Base-by-base conservation (phyloP, 2,797 vertebrate species). In the Pelochelys cantorii region DNA sequence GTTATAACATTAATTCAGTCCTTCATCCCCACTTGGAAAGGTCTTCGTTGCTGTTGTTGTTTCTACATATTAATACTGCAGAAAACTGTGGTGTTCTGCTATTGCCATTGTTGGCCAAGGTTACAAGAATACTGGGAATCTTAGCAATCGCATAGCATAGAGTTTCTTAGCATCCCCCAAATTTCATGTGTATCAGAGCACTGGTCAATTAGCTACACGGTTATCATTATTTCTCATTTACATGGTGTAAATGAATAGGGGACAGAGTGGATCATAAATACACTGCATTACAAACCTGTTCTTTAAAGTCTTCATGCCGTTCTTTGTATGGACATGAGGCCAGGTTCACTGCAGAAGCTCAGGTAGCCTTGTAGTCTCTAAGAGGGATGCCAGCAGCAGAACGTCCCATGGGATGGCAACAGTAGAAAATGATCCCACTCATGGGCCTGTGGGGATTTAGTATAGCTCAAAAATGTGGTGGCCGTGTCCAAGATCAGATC, bases 211-310 rank as follows among this genome's bases (percentile, higher is more conserved):
- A 60, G 48, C 75, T 71, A 87, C 84, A 92, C 90, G 82, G 79
- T 57, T 90, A 42, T 81, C 88, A 79, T 96, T 88, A 84, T 90
- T 93, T 92, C 86, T 86, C 77, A 93, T 83, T 89, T 29, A 68
- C 77, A 56, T 29, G 52, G 9, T 80, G 55, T 62, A 56, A 60
- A 71, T 80, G 52, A 81, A 74, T 80, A 65, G 84, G 5, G 23
- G 75, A 48, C 86, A 54, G 29, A 10, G 6, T 48, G 54, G 60
- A 57, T 25, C 25, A 23, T 56, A 68, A 23, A 25, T 53, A 23
- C 27, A 37, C 22, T 42, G 65, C 27, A 56, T 29, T 17, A 90
- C n/a, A 94, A 3, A 18, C 18, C 84, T 0, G 0, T n/a, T 88
- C 22, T 59, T 83, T 79, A 81, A 93, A 84, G 27, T 3, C 65